These are phyloP conservation scores for Rhabdophis nuchalis DNA, from an alignment of 2,797 vertebrate genomes.

Conservation along the genomic window DNA sequence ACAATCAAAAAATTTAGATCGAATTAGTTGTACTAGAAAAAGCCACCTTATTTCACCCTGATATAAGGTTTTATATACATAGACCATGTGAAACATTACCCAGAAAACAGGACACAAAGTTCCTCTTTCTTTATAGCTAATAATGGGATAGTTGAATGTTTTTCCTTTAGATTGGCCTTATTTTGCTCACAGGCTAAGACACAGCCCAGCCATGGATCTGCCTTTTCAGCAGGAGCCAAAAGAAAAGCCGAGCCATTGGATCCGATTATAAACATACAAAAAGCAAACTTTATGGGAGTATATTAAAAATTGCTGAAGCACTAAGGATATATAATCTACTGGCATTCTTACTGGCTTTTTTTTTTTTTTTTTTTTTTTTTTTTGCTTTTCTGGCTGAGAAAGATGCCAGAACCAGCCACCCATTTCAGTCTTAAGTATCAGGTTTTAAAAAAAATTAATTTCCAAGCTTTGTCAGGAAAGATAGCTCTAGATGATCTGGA, in stretches of 20 bases:
- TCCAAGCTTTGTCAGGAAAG: neutral
- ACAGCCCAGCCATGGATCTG: constrained; percentile 38
- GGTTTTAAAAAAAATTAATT: neutral
- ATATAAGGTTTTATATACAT: neutral
- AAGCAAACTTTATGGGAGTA: constrained; percentile 9
- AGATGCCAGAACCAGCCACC: constrained; percentile 14
- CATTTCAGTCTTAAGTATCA: neutral
- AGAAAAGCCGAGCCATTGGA: constrained; percentile 24
- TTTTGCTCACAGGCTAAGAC: constrained; percentile 18
- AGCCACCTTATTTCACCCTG: neutral
- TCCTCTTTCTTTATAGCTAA: neutral
- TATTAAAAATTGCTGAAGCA: constrained; percentile 11
- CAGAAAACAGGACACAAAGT: neutral
- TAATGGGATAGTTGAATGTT: constrained; percentile 4
- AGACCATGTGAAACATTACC: neutral
- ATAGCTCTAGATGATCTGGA: fast-evolving
- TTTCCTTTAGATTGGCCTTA: constrained; percentile 31
- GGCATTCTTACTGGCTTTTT: constrained; percentile 18
- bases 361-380: too few relatives aligned
- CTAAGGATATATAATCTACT: constrained; percentile 24
- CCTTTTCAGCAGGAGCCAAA: constrained; percentile 42
- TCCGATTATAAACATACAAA: constrained; percentile 20
- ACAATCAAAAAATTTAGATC: neutral
- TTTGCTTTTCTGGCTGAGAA: constrained; percentile 21
- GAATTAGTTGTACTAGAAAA: neutral